Percentiles rank a stretch among this genome's conserved stretches.
These are phyloP conservation scores for Labia minor DNA, from an alignment of 2,888 invertebrate species.

Conservation along the genomic window DNA sequence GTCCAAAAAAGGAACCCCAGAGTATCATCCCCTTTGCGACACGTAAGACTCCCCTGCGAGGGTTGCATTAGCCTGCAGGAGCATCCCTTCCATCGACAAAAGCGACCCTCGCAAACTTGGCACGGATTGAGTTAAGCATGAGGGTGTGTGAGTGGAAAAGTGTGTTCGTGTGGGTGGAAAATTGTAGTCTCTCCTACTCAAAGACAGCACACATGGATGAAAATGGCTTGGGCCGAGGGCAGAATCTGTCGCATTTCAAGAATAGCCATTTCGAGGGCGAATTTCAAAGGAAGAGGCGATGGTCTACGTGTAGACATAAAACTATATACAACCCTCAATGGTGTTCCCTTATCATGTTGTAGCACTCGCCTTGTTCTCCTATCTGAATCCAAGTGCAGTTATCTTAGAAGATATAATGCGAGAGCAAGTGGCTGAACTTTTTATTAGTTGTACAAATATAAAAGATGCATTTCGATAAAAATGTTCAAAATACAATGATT, in stretches of 20 bases:
- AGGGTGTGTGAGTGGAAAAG: constrained; percentile 13
- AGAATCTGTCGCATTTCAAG: constrained; percentile 13
- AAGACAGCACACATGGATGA: constrained; percentile 8
- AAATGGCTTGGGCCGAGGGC: neutral
- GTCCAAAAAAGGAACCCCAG: neutral
- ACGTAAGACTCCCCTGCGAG: neutral
- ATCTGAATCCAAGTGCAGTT: neutral
- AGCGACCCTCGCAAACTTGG: constrained; percentile 13
- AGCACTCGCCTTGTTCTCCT: constrained; percentile 4
- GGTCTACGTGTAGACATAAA: constrained; percentile 7
- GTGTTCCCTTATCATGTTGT: constrained; percentile 13
- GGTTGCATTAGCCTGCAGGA: constrained; percentile 13
- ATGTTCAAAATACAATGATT: neutral
- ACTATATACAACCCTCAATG: constrained; percentile 7
- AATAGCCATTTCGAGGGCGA: constrained; percentile 8
- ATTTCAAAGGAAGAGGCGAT: constrained; percentile 13
- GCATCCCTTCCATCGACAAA: constrained; percentile 13
- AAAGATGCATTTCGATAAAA: neutral
- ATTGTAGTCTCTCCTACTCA: constrained; percentile 7
- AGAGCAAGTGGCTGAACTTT: neutral
- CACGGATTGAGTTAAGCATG: constrained; percentile 2
- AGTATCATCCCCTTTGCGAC: constrained; percentile 13
- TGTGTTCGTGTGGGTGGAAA: constrained; percentile 13
- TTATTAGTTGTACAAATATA: constrained; percentile 1
- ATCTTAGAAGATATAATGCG: neutral